These are phyloP conservation scores for Spermophilus dauricus DNA, from an alignment of 2,113 vertebrate species.

Conservation along the genomic window DNA sequence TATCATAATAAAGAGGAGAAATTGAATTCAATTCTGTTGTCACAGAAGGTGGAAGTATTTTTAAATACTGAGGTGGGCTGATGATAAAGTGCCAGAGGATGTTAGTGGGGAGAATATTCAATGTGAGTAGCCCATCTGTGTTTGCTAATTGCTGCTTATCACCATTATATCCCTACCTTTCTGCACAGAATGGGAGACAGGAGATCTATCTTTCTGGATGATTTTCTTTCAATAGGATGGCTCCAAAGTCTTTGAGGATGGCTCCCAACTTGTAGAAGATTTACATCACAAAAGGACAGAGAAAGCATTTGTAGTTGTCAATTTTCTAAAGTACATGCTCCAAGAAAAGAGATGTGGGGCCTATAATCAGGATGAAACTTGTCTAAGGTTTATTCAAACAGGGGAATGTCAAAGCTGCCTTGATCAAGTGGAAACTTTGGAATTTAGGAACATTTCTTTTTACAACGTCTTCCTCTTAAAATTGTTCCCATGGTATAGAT, in stretches of 20 bases:
- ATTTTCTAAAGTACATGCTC: constrained; percentile 11
- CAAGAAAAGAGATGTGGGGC: neutral
- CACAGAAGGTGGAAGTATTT: neutral
- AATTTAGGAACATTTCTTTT: neutral
- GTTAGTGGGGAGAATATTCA: neutral
- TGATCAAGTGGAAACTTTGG: neutral
- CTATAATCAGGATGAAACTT: neutral
- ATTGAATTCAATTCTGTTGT: neutral
- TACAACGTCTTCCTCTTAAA: neutral
- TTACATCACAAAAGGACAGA: neutral
- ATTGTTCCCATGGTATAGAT: neutral
- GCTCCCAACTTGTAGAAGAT: neutral
- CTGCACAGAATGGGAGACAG: neutral
- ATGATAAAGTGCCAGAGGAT: neutral
- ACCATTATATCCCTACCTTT: neutral
- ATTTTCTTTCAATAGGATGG: neutral
- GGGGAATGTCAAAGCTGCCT: neutral
- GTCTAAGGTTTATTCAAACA: neutral
- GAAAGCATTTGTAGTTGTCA: neutral
- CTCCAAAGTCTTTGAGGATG: neutral
- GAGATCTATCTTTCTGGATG: neutral
- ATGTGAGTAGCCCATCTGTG: neutral
- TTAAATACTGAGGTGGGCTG: neutral
- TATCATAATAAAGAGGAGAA: neutral
- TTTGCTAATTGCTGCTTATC: neutral